Evolutionary conservation across 2,113 vertebrate genomes (phyloP).

Genomic region (Forbesichthys agassizii): DNA sequence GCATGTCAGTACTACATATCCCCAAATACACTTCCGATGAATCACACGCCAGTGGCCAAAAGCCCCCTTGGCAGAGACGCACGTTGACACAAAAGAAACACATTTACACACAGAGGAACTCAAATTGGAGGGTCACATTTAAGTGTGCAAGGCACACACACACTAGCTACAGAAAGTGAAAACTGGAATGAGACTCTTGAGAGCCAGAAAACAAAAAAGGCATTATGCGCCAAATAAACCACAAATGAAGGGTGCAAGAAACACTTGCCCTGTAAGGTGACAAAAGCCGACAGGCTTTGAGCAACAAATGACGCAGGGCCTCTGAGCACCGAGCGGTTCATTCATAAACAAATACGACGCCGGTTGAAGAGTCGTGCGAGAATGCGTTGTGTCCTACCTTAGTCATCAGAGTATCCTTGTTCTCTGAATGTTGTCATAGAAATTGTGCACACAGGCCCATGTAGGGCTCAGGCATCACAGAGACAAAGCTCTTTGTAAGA

Average conservation of each 20-base stretch:
- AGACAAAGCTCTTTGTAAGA: background rate
- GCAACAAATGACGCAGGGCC: background rate
- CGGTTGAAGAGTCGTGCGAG: background rate
- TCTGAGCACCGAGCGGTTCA: background rate
- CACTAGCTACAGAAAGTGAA: background rate
- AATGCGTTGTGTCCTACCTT: conserved; percentile 56
- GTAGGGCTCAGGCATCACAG: background rate
- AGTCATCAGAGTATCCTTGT: conserved; percentile 30
- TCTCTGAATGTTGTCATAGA: background rate
- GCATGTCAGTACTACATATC: background rate
- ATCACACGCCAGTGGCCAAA: too few relatives aligned
- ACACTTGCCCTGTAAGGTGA: background rate
- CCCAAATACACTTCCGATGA: background rate
- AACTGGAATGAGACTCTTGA: background rate
- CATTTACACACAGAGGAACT: background rate
- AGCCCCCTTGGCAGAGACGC: too few relatives aligned
- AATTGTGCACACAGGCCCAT: background rate
- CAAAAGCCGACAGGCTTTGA: background rate
- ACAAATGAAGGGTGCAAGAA: background rate
- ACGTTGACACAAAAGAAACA: background rate
- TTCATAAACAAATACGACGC: background rate
- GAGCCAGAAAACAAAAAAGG: conserved; percentile 5
- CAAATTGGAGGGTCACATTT: background rate
- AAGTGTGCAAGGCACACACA: background rate
- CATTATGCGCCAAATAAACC: background rate